phyloP scores from a whole-genome alignment of 2,888 invertebrate genomes.

The Drosophila mercatorum region DNA sequence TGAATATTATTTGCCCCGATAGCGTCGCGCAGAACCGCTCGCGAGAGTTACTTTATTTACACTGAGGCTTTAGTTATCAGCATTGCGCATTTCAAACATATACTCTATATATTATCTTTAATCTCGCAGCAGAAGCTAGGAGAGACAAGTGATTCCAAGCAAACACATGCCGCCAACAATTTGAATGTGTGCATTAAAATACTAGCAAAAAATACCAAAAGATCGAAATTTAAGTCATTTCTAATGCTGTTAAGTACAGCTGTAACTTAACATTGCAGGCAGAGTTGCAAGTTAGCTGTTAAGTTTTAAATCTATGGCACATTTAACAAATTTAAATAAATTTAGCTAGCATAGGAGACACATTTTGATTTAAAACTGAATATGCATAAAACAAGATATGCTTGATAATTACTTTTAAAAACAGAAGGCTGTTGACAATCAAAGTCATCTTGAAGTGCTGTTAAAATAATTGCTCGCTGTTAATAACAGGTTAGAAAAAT shows the following conservation, averaged over 20 bases:
- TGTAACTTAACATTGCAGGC: not conserved
- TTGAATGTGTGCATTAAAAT: slow-evolving; percentile 22
- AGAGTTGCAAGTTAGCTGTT: not conserved
- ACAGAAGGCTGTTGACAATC: no score
- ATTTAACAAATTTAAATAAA: not conserved
- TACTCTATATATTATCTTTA: slow-evolving; percentile 29
- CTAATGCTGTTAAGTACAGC: not conserved
- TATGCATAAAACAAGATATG: not conserved
- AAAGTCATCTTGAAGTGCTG: not conserved
- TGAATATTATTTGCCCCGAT: slow-evolving; percentile 23
- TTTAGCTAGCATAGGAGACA: not conserved
- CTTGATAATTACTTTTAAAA: not conserved
- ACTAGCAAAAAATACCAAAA: slow-evolving; percentile 4
- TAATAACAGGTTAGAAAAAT: slow-evolving; percentile 19
- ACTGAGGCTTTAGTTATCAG: slow-evolving; percentile 67
- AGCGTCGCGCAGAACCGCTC: slow-evolving; percentile 55
- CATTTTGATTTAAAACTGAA: not conserved
- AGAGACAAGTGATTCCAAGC: slow-evolving; percentile 12
- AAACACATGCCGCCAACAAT: slow-evolving; percentile 13
- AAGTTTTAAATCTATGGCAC: not conserved
- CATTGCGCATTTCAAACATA: slow-evolving; percentile 48
- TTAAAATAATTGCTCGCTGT: slow-evolving; percentile 1
- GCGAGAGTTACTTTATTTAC: slow-evolving; percentile 69
- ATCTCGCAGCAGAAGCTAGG: slow-evolving; percentile 14
- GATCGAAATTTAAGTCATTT: slow-evolving; percentile 7